Base-by-base conservation (phyloP, 2,113 vertebrate species). In the Cyanocitta stelleri region DNA sequence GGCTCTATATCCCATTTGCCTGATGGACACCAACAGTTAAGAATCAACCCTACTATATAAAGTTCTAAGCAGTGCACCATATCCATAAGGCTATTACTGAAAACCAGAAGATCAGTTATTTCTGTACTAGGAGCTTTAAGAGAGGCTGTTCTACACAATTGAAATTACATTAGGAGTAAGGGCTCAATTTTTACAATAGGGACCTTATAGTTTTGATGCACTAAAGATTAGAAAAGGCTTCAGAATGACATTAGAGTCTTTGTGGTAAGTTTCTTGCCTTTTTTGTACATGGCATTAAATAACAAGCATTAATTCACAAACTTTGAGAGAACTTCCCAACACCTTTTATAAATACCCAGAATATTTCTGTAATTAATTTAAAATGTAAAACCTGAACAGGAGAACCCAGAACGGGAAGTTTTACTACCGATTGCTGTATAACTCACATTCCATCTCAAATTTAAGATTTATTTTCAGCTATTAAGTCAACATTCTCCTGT, bases 1-100 rank as follows among this genome's bases (percentile, higher is more conserved):
- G 95, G 76, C 68, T 91, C 95, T 82, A 84, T 26, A 90, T 80
- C 91, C 93, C 91, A 75, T 84, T 94, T 71, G 89, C 97, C 94
- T 96, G 96, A 91, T 88, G 92, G 94, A 96, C 87, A 96, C 73
- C 94, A 92, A 91, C 84, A 93, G 73, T 94, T 91, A 90, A 89
- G 88, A 93, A 56, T 85, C 86, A 95, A 93, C 85, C 95, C 92
- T 96, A 96, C 84, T 92, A 95, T 85, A 91, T 84, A 67, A 93
- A 89, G 83, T 95, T 91, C 96, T 96, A 96, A 93, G 93, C 90
- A 95, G 97, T 96, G 94, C 71, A 77, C 98, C 93, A 89, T 95
- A 89, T 59, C 90, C 88, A 87, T 96, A 97, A 97, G 97, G 95
- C 96, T 97, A 93, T 75, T 85, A 92, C 83, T 91, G 96, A 87